Evolutionary conservation across 2,113 vertebrate species (phyloP), one percentile per base, ranked within the genome.

Genomic region (Taurulus bubalis): DNA sequence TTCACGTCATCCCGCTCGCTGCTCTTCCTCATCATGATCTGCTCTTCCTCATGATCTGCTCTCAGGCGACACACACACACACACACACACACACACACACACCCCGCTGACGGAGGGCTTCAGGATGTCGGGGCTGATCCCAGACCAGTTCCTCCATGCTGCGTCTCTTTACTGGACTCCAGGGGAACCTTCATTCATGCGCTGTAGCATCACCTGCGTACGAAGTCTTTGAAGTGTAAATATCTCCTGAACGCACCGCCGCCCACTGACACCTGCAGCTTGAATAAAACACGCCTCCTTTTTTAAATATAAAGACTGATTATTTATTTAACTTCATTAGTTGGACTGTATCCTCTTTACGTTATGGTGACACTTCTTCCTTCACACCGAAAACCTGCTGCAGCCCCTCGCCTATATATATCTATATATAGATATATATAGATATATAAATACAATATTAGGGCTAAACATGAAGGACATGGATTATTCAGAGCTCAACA

Each of bases 261-360:
- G 93, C 81, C 93, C 83, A 89, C 94, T 93, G 94, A 96, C 56
- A 95, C 91, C 93, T 63, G 93, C 77, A 93, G 71, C 80, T 80
- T 80, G 55, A 86, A 86, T 51, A 51, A 60, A 14, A 67, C 75
- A 93, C 36, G 3, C 93, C 79, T 20, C 62, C 15, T 14, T 64
- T 20, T 42, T 12, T 16, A 60, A 36, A 69, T 80, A 75, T 79
- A 79, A 78, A 75, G 66, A 89, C 65, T 60, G 40, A 94, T 94
- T 97, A 97, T 98, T 98, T 98, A 97, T 97, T 97, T 87, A 66
- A 40, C 66, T 85, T 87, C 59, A 74, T 95, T 94, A 72, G 82
- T 96, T 95, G 95, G 94, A 95, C 95, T 95, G 94, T 94, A 93
- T 96, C 95, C 93, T 95, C 95, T 79, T 73, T 40, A 36, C 28